A percentile compares a stretch with the other conserved stretches of the same genome.
These are phyloP conservation scores for Pholis gunnellus DNA, from an alignment of 2,113 vertebrate genomes.

Conservation along the genomic window DNA sequence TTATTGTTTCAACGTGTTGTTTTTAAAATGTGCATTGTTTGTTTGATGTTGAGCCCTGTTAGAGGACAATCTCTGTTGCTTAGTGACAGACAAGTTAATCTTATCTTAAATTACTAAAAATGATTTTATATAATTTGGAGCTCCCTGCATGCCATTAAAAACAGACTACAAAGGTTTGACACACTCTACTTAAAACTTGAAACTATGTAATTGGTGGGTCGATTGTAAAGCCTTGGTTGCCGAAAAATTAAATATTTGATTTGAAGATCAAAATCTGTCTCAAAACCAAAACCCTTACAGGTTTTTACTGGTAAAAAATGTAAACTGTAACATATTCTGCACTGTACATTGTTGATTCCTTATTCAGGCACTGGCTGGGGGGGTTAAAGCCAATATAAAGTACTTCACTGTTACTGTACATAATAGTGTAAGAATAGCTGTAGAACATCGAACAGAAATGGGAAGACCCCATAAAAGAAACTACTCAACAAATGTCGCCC, in stretches of 20 bases:
- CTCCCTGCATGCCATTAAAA: not conserved
- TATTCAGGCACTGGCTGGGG: not conserved
- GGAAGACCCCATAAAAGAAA: conserved; percentile 30
- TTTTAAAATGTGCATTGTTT: no score
- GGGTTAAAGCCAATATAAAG: not conserved
- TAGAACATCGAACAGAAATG: not conserved
- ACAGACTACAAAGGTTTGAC: not conserved
- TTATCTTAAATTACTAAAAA: not conserved
- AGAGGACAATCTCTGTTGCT: no score
- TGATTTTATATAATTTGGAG: not conserved
- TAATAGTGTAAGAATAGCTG: not conserved
- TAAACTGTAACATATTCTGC: not conserved
- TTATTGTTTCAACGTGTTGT: no score
- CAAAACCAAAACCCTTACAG: not conserved
- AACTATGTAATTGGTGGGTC: not conserved
- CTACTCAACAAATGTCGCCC: conserved; percentile 15
- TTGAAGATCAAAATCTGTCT: not conserved
- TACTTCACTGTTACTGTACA: not conserved
- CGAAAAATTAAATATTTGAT: not conserved
- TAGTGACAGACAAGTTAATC: no score
- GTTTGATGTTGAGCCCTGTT: no score
- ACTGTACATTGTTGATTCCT: not conserved
- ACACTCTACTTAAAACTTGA: not conserved
- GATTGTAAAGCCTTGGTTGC: no score
- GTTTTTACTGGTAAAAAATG: not conserved